These are phyloP conservation scores for Microtus pennsylvanicus DNA, from an alignment of 2,113 vertebrate species.

Conservation along the genomic window DNA sequence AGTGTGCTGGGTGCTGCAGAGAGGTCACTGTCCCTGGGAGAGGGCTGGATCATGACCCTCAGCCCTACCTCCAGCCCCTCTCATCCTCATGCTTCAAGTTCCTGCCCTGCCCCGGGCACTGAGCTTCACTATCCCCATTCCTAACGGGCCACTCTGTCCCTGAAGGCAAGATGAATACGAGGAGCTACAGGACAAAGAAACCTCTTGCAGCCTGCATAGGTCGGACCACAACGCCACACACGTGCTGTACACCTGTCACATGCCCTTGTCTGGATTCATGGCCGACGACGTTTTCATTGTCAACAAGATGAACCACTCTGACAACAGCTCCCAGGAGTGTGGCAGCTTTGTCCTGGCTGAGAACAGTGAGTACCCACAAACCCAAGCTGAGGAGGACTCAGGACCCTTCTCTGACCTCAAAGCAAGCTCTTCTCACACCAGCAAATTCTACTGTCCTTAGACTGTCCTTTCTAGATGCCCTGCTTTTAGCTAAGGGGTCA, in stretches of 20 bases:
- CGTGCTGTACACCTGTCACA: conserved; percentile 73
- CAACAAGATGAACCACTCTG: conserved; percentile 58
- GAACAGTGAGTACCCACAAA: conserved; percentile 81
- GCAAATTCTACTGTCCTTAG: neutral
- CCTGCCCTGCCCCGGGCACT: too few relatives aligned
- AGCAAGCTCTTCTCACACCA: accelerated
- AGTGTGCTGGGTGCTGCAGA: neutral
- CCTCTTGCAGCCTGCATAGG: conserved; percentile 80
- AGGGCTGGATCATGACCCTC: neutral
- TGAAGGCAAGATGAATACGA: conserved; percentile 64
- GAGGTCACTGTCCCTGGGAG: neutral
- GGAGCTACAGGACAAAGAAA: conserved; percentile 66
- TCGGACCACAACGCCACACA: conserved; percentile 75
- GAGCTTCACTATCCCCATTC: neutral
- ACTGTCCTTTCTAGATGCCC: too few relatives aligned
- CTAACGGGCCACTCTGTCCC: conserved; percentile 25
- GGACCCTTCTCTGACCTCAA: neutral
- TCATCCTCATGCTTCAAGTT: neutral
- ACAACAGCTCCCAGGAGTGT: conserved; percentile 62
- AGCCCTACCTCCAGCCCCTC: neutral
- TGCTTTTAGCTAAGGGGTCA: neutral
- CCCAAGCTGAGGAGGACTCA: neutral
- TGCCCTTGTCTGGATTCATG: conserved; percentile 78
- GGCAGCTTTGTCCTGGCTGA: conserved; percentile 79
- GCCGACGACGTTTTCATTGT: conserved; percentile 80